phyloP scores from a whole-genome alignment of 2,113 vertebrate species.

The Hoplias malabaricus region DNA sequence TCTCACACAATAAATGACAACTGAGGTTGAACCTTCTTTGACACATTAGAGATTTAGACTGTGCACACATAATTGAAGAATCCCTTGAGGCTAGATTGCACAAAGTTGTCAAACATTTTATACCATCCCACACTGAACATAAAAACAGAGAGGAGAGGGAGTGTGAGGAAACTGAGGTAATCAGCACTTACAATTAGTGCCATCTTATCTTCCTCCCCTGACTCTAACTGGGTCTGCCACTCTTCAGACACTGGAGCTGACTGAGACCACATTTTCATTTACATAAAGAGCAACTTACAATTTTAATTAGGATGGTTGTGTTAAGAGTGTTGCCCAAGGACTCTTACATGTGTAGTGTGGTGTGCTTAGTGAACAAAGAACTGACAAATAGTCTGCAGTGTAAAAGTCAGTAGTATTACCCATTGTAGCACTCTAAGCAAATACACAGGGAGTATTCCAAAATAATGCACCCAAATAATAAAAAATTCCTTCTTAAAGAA shows the following conservation, averaged over 20 bases:
- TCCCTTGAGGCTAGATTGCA: not conserved
- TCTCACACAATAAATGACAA: not conserved
- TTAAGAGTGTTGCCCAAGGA: too few species aligned
- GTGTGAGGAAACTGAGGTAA: not conserved
- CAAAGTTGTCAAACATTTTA: not conserved
- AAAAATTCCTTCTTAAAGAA: too few species aligned
- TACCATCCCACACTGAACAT: not conserved
- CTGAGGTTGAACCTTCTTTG: not conserved
- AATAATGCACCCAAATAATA: too few species aligned
- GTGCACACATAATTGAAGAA: not conserved
- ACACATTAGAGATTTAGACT: not conserved
- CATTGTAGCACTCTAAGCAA: too few species aligned
- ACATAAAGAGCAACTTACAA: too few species aligned
- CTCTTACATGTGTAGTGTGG: too few species aligned
- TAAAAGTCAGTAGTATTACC: too few species aligned
- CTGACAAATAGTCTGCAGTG: too few species aligned
- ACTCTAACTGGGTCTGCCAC: not conserved
- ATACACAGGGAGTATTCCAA: too few species aligned
- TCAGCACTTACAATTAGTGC: not conserved
- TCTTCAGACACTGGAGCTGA: constrained; percentile 12
- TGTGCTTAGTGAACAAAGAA: too few species aligned
- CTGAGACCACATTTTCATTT: not conserved
- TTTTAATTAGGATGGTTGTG: not conserved
- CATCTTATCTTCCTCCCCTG: not conserved
- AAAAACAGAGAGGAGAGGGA: not conserved